Conservation (phyloP, 2,113 vertebrate species). For the Nerophis ophidion region DNA sequence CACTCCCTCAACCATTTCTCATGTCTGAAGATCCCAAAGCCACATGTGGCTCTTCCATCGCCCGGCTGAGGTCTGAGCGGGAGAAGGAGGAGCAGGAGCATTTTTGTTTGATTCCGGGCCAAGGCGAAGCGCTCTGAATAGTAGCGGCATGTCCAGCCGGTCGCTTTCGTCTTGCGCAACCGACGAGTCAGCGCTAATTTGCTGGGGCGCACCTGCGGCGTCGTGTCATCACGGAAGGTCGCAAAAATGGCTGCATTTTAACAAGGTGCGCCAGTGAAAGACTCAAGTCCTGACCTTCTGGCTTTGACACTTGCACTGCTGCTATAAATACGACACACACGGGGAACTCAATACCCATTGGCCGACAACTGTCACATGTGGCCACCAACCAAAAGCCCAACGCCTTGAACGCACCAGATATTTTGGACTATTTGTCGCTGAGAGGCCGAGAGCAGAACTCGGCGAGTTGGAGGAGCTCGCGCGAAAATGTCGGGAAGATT, state of each 20-base stretch:
- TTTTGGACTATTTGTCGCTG: constrained; percentile 59
- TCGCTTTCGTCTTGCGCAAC: background rate
- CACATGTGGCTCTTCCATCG: constrained; percentile 11
- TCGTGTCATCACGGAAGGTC: background rate
- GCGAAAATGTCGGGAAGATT: constrained; percentile 72
- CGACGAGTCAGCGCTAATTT: background rate
- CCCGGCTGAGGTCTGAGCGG: background rate
- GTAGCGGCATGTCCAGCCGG: background rate
- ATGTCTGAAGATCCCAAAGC: background rate
- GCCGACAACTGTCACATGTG: constrained; percentile 33
- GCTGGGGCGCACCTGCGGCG: background rate
- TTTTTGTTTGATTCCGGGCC: background rate
- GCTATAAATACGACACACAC: constrained; percentile 54
- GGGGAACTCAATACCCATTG: constrained; percentile 54
- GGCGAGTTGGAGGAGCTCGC: constrained; percentile 44
- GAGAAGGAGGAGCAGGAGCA: too few relatives aligned
- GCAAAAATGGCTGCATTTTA: constrained; percentile 12
- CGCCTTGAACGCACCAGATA: constrained; percentile 45
- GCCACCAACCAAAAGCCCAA: constrained; percentile 28
- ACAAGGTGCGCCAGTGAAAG: constrained; percentile 40
- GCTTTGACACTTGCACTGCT: constrained; percentile 48
- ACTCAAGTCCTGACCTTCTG: constrained; percentile 52
- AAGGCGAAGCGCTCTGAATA: constrained; percentile 1
- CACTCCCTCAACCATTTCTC: background rate
- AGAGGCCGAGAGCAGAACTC: constrained; percentile 50